Base-by-base conservation (phyloP, 2,797 vertebrate species). In the Pseudochirops cupreus region DNA sequence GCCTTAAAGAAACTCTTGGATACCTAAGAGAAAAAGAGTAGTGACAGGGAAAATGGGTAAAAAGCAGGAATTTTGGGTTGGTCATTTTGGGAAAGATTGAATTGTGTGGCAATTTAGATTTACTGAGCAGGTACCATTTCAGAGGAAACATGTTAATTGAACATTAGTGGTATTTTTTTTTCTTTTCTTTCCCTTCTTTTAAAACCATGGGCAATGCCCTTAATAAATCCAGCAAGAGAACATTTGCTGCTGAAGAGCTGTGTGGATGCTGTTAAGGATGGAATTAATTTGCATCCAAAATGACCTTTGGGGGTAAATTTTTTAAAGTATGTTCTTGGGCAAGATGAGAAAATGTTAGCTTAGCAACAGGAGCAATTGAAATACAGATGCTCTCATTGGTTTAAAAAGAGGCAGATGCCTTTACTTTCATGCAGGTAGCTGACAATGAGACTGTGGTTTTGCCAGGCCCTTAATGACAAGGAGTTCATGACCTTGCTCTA, bases 251-350 rank as follows among this genome's bases (percentile, higher is more conserved):
- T 87, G 74, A 87, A 50, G 74, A 87, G 21, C 39, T 87, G 21
- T 87, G 39, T 50, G 39, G 39, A 50, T 87, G 39, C 39, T 87
- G 74, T 50, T 87, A 87, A 50, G 74, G 39, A 50, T 87, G 39
- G 74, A 87, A 87, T 87, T 87, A 87, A 87, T 87, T 87, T 87
- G 39, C 74, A 87, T 87, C 9, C 21, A 87, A 87, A 87, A 87
- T 87, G 74, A 87, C 74, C 74, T 87, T 87, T 87, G 74, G 39
- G 74, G 74, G 39, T 50, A 87, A 87, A 87, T 50, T 87, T 87
- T 82, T 50, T 26, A 87, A 87, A 87, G 74, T 46, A 46, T 87
- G 39, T 87, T 87, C 74, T 87, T 87, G 74, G 39, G 74, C 74
- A 87, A 87, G 74, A 87, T 87, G 39, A 87, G 74, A 87, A 87